phyloP scores from a whole-genome alignment of 1,140 invertebrate genomes.

The Drosophila kanapiae region DNA sequence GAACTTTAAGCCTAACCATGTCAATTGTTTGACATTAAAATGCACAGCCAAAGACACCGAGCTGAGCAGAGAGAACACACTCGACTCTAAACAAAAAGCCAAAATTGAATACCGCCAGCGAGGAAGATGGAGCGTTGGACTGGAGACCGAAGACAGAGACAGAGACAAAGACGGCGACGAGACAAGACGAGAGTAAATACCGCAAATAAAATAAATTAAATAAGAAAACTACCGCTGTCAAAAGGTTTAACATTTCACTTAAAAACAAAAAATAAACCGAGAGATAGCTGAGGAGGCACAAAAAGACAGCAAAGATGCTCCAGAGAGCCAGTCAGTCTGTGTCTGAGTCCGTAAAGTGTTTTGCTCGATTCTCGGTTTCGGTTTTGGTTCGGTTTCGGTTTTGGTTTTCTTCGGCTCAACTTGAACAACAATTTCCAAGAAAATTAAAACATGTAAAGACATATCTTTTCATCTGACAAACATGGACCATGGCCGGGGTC shows the following conservation, averaged over 20 bases:
- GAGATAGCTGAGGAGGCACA: conserved; percentile 11
- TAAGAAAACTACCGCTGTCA: conserved; percentile 83
- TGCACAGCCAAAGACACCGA: conserved; percentile 59
- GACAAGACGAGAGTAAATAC: conserved; percentile 68
- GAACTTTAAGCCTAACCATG: conserved; percentile 63
- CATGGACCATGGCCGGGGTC: conserved; percentile 51
- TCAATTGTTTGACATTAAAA: conserved; percentile 80
- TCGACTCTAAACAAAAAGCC: conserved; percentile 70
- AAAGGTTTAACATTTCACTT: conserved; percentile 84
- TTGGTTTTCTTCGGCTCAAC: conserved; percentile 47
- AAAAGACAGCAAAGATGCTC: conserved; percentile 19
- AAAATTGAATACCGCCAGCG: conserved; percentile 74
- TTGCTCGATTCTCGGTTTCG: conserved; percentile 38
- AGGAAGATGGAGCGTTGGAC: conserved; percentile 18
- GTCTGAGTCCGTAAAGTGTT: conserved; percentile 28
- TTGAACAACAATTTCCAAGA: conserved; percentile 83
- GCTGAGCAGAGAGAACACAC: neutral
- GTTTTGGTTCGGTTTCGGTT: conserved; percentile 35
- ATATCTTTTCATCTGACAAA: conserved; percentile 83
- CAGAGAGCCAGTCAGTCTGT: conserved; percentile 18
- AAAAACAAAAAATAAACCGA: conserved; percentile 69
- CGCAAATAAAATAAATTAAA: conserved; percentile 84
- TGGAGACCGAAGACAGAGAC: neutral
- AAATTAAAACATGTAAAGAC: conserved; percentile 84
- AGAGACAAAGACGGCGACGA: conserved; percentile 1